Base-by-base conservation (phyloP, 2,113 vertebrate genomes). In the Pagrus major region DNA sequence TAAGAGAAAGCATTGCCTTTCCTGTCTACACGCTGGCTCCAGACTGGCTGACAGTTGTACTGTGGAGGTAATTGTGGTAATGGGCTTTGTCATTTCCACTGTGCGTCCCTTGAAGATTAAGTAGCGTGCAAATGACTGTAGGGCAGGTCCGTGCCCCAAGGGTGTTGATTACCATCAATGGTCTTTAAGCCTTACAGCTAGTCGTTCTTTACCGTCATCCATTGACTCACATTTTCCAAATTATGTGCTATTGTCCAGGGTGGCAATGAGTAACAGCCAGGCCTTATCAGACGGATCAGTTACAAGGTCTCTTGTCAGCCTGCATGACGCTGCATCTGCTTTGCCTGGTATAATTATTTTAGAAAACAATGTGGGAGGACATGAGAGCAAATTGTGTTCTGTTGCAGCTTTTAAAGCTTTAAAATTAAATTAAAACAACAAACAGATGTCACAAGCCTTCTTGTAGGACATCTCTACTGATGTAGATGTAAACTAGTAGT, bases 21-120 rank as follows among this genome's bases (percentile, higher is more conserved):
- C 39, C 16, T 61, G 59, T 35, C 58, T 42, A 37, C 41, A 69
- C 39, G 21, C n/a, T 61, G 52, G 14, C 37, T 65, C 65, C 67
- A 71, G 51, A 71, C 56, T 66, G 83, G 78, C 77, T 88, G 68
- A 78, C 75, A 80, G 73, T 23, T 60, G 73, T 39, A 63, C 31
- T 63, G 74, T 64, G 67, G 69, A 78, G 63, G 84, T 85, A 86
- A 84, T 76, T 76, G 85, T 87, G 68, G 71, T 93, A 94, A 94
- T 92, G 89, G 90, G 91, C 89, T 93, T 93, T 94, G 91, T 92
- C 92, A 90, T 91, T 74, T 90, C 75, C 89, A 93, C 86, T 92
- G 86, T 88, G 84, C 78, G 86, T 88, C 76, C 73, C 85, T 78
- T 87, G 85, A 85, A 91, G 90, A 91, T 91, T 92, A 93, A 81